Evolutionary conservation across 2,888 invertebrate genomes (phyloP).

Genomic region (Achlya flavicornis): DNA sequence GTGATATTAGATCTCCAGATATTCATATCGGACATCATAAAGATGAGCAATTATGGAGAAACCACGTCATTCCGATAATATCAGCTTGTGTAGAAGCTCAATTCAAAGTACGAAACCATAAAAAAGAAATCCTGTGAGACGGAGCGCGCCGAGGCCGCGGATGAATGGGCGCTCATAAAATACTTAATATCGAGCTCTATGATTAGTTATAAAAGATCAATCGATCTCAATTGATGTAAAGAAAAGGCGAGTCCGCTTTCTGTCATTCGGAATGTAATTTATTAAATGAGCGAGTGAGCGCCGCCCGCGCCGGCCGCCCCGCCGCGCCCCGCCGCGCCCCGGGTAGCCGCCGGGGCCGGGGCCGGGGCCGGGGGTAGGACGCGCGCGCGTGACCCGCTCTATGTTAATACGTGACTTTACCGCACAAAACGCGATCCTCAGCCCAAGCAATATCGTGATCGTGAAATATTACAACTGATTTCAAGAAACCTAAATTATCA

Average conservation of each 20-base stretch:
- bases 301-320: background rate
- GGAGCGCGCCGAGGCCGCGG: conserved; percentile 15
- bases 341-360: background rate
- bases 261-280: background rate
- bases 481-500: background rate
- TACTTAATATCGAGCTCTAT: conserved; percentile 6
- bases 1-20: background rate
- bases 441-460: conserved; percentile 6
- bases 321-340: background rate
- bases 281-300: conserved; percentile 3
- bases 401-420: conserved; percentile 4
- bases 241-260: conserved; percentile 6
- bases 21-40: background rate
- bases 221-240: conserved; percentile 8
- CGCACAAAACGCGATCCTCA: background rate
- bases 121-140: conserved; percentile 6
- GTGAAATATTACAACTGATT: background rate
- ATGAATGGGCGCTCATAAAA: conserved; percentile 3
- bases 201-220: conserved; percentile 8
- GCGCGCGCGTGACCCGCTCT: background rate
- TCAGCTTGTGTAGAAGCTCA: background rate
- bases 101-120: background rate
- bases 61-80: conserved; percentile 1
- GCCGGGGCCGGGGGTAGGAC: background rate
- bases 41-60: background rate